Percentiles rank a stretch among this genome's conserved stretches.
Evolutionary conservation across 2,888 invertebrate genomes (phyloP).

Genomic region (Andrena fulva): DNA sequence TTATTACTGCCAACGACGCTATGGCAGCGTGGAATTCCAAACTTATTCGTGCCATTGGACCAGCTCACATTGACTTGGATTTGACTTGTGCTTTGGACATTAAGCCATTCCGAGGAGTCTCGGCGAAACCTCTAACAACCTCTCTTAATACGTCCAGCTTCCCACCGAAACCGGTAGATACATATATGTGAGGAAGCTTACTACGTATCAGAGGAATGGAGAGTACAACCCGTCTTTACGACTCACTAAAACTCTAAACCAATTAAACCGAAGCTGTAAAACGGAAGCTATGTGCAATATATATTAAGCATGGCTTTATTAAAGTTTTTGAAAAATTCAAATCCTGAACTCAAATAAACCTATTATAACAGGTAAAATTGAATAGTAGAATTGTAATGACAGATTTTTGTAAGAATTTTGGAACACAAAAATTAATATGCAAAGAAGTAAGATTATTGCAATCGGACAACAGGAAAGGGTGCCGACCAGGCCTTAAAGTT

Average conservation of each 20-base stretch:
- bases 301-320: neutral
- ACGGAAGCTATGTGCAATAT: neutral
- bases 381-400: no score
- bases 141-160: conserved; percentile 13
- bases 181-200: neutral
- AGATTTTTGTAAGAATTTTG: no score
- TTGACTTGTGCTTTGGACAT: conserved; percentile 14
- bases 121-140: conserved; percentile 6
- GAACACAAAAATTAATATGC: no score
- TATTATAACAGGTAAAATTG: no score
- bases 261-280: neutral
- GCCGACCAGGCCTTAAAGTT: no score
- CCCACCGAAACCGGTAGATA: neutral
- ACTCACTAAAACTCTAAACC: conserved; percentile 1
- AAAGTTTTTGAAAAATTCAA: neutral
- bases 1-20: neutral
- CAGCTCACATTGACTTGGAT: neutral
- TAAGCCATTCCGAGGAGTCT: conserved; percentile 3
- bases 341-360: neutral
- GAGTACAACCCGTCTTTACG: conserved; percentile 12
- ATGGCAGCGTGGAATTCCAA: neutral
- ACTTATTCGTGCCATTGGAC: conserved; percentile 1
- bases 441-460: no score
- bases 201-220: neutral
- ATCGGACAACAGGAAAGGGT: no score